phyloP scores from a whole-genome alignment of 2,797 vertebrate genomes.

The Artibeus jamaicensis region DNA sequence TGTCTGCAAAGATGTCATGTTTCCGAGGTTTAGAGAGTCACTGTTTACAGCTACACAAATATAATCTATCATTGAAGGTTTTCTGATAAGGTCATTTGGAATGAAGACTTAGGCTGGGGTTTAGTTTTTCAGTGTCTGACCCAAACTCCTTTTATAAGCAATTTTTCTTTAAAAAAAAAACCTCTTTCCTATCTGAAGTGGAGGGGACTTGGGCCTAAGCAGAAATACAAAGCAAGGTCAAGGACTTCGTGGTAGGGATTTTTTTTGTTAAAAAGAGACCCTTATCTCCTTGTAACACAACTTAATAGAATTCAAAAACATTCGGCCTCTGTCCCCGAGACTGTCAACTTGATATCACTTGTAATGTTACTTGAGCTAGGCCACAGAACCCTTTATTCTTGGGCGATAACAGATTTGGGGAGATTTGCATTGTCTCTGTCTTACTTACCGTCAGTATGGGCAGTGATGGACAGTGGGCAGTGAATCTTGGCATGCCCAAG shows the following conservation, averaged over 20 bases:
- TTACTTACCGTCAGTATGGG: not conserved
- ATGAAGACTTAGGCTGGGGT: not conserved
- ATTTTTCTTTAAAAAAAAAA: not conserved
- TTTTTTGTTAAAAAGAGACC: not conserved
- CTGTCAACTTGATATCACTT: not conserved
- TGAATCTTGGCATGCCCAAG: not conserved
- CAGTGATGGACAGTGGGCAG: not conserved
- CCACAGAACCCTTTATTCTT: not conserved
- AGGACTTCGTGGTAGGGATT: not conserved
- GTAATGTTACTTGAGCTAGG: not conserved
- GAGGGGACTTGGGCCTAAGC: not conserved
- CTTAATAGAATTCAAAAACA: conserved; percentile 24
- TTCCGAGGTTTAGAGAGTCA: not conserved
- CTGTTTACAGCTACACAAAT: not conserved
- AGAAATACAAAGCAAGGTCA: not conserved
- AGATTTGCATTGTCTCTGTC: not conserved
- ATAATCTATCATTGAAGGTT: fast-evolving
- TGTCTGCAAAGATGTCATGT: not conserved
- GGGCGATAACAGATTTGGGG: not conserved
- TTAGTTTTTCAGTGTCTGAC: conserved; percentile 3
- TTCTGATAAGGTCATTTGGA: not conserved
- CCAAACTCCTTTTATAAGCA: not conserved
- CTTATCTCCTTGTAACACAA: not conserved
- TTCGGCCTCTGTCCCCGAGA: not conserved
- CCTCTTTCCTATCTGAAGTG: not conserved